Evolutionary conservation across 2,113 vertebrate genomes (phyloP), one percentile per base, ranked within the genome.

Genomic region (Lycaon pictus): DNA sequence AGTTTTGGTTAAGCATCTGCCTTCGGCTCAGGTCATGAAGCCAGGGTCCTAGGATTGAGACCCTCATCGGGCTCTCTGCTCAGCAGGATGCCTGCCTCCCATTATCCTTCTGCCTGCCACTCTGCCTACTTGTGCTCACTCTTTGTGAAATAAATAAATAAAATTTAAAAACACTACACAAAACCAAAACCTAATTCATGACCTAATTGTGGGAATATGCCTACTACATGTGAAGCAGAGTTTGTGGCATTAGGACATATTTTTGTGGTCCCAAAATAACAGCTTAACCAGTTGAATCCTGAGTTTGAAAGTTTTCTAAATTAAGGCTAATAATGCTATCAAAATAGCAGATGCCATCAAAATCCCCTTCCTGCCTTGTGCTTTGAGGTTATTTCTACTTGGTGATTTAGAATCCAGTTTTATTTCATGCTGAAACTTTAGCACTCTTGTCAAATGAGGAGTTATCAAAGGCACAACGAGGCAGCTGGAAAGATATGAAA

Each of bases 291-390:
- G 11, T 0, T n/a, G 43, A 93, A 96, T 55, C 37, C 51, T 53
- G 60, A 51, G 15, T 83, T 35, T 89, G 86, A 60, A 83, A 74
- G 16, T 69, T 90, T 81, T 93, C 4, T 83, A 90, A 96, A 65
- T 60, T 71, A 96, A 86, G 13, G 16, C 25, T 37, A 63, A 69
- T 72, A 84, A 88, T 60, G 12, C 10, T 87, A 60, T 84, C 72
- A 65, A 77, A 92, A 93, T 43, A 56, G 32, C 67, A 93, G 80
- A 80, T 53, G 22, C 13, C 90, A 19, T 65, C 51, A 43, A 91
- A 88, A 15, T 37, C 32, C 2, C 25, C 35, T 48, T 81, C 72
- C 51, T 96, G 19, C 32, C 12, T 90, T 60, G 48, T 55, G 62
- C 80, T 95, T 83, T 37, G 58, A 22, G 58, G 51, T 90, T 19